Evolutionary conservation across 2,797 vertebrate species (phyloP).

Genomic region (Hafferia zeledoni): DNA sequence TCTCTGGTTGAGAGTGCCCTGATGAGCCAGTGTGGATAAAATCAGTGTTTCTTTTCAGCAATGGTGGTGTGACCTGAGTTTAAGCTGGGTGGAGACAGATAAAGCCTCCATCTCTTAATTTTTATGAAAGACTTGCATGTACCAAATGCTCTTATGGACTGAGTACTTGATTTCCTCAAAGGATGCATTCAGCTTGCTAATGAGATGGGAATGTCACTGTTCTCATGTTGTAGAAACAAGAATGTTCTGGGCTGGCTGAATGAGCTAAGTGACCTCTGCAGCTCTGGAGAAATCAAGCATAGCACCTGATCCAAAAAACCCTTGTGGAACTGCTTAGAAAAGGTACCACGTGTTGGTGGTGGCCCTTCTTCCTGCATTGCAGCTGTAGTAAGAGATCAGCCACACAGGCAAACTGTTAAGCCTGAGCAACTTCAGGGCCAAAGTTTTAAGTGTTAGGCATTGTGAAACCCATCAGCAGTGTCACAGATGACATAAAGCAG

Average conservation of each 20-base stretch:
- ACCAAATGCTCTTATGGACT: neutral
- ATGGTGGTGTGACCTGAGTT: neutral
- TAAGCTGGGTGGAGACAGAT: neutral
- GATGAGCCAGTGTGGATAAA: neutral
- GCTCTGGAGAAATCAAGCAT: neutral
- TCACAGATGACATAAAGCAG: neutral
- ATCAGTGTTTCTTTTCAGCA: neutral
- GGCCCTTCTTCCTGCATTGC: neutral
- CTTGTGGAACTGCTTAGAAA: neutral
- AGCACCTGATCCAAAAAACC: neutral
- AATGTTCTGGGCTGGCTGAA: neutral
- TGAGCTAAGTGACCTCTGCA: neutral
- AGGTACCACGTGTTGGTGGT: neutral
- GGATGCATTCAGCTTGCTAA: neutral
- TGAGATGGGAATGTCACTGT: accelerated
- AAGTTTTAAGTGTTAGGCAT: neutral
- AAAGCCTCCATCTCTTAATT: neutral
- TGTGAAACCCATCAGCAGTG: neutral
- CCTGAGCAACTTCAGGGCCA: neutral
- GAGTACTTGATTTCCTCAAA: neutral
- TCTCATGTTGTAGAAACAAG: neutral
- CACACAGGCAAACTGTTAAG: neutral
- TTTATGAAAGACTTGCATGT: neutral
- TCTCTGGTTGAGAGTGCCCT: neutral
- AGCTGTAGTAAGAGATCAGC: neutral